Evolutionary conservation across 1,140 invertebrate genomes (phyloP).

Genomic region (Drosophila sulfurigaster): DNA sequence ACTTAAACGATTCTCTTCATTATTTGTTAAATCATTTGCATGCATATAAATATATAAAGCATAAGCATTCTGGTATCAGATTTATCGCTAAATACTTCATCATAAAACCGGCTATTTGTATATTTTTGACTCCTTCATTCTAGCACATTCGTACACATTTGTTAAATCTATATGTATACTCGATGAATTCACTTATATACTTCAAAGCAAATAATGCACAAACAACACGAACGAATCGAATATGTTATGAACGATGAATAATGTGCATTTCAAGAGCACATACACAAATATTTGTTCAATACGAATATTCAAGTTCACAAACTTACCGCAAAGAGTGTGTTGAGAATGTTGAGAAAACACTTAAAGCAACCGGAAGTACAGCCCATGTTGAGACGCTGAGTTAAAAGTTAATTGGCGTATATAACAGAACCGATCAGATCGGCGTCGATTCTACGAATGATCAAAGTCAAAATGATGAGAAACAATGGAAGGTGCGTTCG

Average conservation of each 20-base stretch:
- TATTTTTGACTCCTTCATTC: not conserved
- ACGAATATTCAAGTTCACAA: not conserved
- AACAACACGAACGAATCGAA: not conserved
- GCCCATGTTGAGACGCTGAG: conserved; percentile 56
- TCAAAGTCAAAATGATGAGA: conserved; percentile 13
- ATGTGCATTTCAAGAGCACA: not conserved
- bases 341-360: conserved; percentile 70
- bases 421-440: conserved; percentile 39
- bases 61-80: conserved; percentile 3
- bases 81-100: conserved; percentile 2
- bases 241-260: not conserved
- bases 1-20: too few relatives aligned
- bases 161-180: not conserved
- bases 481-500: not conserved
- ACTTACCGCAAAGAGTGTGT: conserved; percentile 71
- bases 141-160: conserved; percentile 4
- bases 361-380: conserved; percentile 73
- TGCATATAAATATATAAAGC: not conserved
- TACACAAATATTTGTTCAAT: too few relatives aligned
- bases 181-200: not conserved
- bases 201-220: not conserved
- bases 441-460: conserved; percentile 44
- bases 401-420: conserved; percentile 3
- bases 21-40: not conserved
- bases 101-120: conserved; percentile 34